phyloP scores from a whole-genome alignment of 2,797 vertebrate species.

The Cheirogaleus major region DNA sequence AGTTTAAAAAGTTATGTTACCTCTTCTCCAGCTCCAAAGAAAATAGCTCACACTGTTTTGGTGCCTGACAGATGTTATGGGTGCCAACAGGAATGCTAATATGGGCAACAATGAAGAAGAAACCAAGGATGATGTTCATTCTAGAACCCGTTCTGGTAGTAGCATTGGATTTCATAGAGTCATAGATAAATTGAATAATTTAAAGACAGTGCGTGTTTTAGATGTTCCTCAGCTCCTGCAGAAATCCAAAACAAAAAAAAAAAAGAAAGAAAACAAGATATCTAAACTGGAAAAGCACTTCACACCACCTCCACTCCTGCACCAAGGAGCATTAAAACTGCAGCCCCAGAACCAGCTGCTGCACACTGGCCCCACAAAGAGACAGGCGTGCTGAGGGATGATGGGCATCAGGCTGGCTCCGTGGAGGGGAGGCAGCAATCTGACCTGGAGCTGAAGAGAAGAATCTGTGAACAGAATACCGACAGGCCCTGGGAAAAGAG shows the following conservation, averaged over 20 bases:
- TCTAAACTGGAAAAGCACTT: not conserved
- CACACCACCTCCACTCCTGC: rapidly evolving
- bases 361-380: rapidly evolving
- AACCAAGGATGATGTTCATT: not conserved
- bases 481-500: not conserved
- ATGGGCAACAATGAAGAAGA: not conserved
- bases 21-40: not conserved
- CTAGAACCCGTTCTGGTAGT: not conserved
- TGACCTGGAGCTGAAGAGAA: not conserved
- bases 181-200: not conserved
- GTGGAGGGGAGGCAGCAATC: not conserved
- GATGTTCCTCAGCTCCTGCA: not conserved
- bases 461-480: not conserved
- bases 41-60: not conserved
- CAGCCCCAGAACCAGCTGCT: not conserved
- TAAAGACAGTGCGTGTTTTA: not conserved
- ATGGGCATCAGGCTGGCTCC: not conserved
- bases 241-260: not conserved
- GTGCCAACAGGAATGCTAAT: not conserved
- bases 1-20: not conserved
- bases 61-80: not conserved
- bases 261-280: not conserved
- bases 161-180: not conserved
- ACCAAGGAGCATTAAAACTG: rapidly evolving
- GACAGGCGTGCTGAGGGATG: not conserved